Evolutionary conservation across 2,113 vertebrate species (phyloP), one percentile per base, ranked within the genome.

Genomic region (Erythrocebus patas): DNA sequence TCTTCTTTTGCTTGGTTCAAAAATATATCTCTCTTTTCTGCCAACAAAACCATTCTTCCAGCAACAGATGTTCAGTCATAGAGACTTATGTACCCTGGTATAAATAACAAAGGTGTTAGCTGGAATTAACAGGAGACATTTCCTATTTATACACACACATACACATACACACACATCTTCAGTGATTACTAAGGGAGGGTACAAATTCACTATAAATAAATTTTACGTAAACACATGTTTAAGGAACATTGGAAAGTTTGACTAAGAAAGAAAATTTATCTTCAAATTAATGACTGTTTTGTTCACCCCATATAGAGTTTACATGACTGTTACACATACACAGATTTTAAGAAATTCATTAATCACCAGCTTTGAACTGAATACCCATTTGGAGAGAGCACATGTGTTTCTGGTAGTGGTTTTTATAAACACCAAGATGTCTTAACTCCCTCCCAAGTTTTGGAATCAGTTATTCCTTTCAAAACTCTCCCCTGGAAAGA

Each of bases 101-200:
- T 98, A 98, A 98, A 98, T 98, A 98, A 85, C 81, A 98, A 98
- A 98, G 96, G 96, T 98, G 96, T 97, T 98, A 98, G 97, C 85
- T 98, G 97, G 96, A 97, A 98, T 96, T 98, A 97, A 92, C 92
- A 91, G 94, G 90, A 98, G 78, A 98, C 79, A 96, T 98, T 98
- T 98, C 98, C 98, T 98, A 97, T 98, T 98, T 98, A 98, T 95
- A 97, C 85, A 95, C 40, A 85, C 97, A 96, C 98, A 59, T 17
- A 45, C 20, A 95, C 32, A 86, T 97, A 95, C 35, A 86, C 96
- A 96, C 98, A 96, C 43, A 50, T 98, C 97, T 96, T 97, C 89
- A 89, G 85, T 97, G 96, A 96, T 97, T 98, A 97, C 89, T 94
- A 97, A 98, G 96, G 48, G 92, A 96, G 79, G 97, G 35, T 96